These are phyloP conservation scores for Scolopax bukidnonensis DNA, from an alignment of 2,797 vertebrate genomes.

Conservation along the genomic window DNA sequence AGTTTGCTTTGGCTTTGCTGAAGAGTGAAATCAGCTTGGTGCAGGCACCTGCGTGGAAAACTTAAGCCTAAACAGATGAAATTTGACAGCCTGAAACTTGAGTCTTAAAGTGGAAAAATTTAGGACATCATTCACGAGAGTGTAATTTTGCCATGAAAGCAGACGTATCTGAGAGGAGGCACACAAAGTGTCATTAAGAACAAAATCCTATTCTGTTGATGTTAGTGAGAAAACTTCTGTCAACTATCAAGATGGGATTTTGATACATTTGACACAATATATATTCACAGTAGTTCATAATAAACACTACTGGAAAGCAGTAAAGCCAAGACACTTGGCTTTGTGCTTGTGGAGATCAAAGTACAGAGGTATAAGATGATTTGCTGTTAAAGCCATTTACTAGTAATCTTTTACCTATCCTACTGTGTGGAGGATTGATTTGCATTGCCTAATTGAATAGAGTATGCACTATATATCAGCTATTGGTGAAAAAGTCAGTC, in stretches of 20 bases:
- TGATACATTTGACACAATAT: background rate
- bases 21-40: background rate
- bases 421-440: background rate
- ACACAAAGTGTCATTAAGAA: background rate
- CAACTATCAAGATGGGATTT: background rate
- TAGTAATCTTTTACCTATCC: background rate
- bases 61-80: background rate
- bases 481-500: background rate
- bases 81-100: background rate
- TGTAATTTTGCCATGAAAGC: background rate
- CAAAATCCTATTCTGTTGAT: background rate
- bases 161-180: background rate
- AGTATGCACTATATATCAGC: background rate
- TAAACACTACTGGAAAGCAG: background rate
- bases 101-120: background rate
- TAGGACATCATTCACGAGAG: background rate
- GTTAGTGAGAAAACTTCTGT: background rate
- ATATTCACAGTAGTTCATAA: background rate
- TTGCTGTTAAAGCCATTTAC: background rate
- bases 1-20: background rate
- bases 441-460: background rate
- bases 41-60: background rate
- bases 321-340: background rate
- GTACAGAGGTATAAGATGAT: background rate
- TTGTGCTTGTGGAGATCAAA: background rate